Evolutionary conservation across 1,140 invertebrate genomes (phyloP), one percentile per base, ranked within the genome.

Genomic region (Metopolophium dirhodum): DNA sequence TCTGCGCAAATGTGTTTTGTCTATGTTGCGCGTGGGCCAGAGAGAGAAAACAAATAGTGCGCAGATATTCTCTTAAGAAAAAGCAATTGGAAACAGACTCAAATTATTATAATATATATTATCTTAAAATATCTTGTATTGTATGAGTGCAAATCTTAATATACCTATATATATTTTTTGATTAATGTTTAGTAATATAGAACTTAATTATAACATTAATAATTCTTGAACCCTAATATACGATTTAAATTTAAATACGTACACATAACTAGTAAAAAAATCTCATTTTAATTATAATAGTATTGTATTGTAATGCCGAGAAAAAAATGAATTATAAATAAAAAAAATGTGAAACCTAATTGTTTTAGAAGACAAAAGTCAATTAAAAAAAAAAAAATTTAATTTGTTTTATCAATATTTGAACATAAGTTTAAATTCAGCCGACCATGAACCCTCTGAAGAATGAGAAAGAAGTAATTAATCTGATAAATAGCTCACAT

Each of bases 341-440:
- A 68, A 37, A 37, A 91, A 20, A 90, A 61, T 20, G 26, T 14
- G 8, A 20, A 90, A 61, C 23, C 23, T 45, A 45, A 90, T 90
- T 90, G 30, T 61, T 49, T 35, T 82, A 91, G 20, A 91, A 49
- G 1, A 91, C 57, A 91, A 82, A 91, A 91, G 61, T 91, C 30
- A 35, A 82, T 83, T 49, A 37, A 91, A 91, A 91, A 82, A 82
- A 47, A 82, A 47, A 54, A 14, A 83, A 51, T 26, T 23, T 20
- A 49, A 49, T 35, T 51, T 51, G 35, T 41, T 45, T n/a, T 54
- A 90, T 90, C 22, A 30, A 41, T 90, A 90, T 41, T 54, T 54
- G 23, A 57, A 22, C 11, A 57, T 54, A 57, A 2, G 14, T n/a
- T 45, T 68, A 45, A 90, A 61, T 61, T 90, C 18, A 90, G 61